Base-by-base conservation (phyloP, 2,797 vertebrate genomes). In the Muscicapa comitata region DNA sequence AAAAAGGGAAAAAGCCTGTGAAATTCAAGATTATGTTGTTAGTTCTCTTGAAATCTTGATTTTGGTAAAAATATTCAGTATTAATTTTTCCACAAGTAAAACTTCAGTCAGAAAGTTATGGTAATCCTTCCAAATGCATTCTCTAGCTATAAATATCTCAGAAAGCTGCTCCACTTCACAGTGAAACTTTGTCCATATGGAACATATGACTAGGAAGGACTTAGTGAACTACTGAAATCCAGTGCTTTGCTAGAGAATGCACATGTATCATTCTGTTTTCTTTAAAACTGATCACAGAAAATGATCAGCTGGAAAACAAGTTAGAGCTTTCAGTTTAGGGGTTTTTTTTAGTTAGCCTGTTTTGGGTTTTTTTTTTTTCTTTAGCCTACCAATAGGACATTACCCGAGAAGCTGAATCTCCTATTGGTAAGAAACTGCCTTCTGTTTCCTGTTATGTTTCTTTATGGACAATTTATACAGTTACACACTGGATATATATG, bases 131-230 rank as follows among this genome's bases (percentile, higher is more conserved):
- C 75, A 94, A 96, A 96, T 79, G 67, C 48, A 94, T 94, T 92
- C 93, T 89, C 63, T 74, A 80, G 37, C 86, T 96, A 95, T 92
- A 95, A 96, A 95, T 94, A 93, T 33, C 77, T 51, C 15, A 3
- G 71, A 94, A 96, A 95, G 83, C 94, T 96, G 93, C 65, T 96
- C 61, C 42, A 76, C 48, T 95, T 93, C 85, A 86, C 67, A 94
- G 88, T 77, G 75, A 90, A 93, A 96, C 74, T 93, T 88, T 82
- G 90, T 86, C 81, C 94, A 94, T 94, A 94, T 94, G 95, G 94
- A 96, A 93, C 86, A 94, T 95, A 95, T 55, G 87, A 95, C 91
- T 93, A 86, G 90, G 71, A 93, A 88, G 94, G 93, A 95, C 81
- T 93, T 74, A 43, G 72, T 91, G 95, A 96, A 87, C 85, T 87